phyloP scores from a whole-genome alignment of 2,797 vertebrate genomes.

The Hippocampus kuda region DNA sequence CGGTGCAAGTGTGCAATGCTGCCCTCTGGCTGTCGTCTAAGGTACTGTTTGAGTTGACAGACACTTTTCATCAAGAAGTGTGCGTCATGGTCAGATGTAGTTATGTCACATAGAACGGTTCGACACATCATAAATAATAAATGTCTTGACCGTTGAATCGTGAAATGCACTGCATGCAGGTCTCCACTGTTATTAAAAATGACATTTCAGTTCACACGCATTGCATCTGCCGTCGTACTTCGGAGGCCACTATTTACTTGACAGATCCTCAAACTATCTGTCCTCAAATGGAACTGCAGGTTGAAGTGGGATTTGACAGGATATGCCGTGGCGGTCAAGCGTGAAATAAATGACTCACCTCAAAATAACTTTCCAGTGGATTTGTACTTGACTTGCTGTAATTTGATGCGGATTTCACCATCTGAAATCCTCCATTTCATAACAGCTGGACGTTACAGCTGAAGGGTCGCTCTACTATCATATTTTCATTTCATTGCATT shows the following conservation, averaged over 20 bases:
- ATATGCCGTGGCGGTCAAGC: neutral
- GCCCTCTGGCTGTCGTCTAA: slow-evolving; percentile 28
- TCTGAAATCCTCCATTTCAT: neutral
- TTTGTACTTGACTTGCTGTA: slow-evolving; percentile 2
- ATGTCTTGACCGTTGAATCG: neutral
- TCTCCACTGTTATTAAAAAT: neutral
- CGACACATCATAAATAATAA: too few relatives aligned
- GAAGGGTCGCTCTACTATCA: neutral
- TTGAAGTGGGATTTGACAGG: neutral
- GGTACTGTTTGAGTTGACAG: slow-evolving; percentile 5
- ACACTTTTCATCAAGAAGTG: neutral
- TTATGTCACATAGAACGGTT: neutral
- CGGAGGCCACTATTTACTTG: neutral
- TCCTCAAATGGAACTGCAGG: neutral
- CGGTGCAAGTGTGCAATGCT: slow-evolving; percentile 21
- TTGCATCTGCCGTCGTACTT: neutral
- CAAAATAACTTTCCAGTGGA: slow-evolving; percentile 5
- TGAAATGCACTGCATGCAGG: neutral
- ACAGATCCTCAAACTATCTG: neutral
- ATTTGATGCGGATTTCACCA: neutral
- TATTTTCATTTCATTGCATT: neutral
- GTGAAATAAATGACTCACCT: slow-evolving; percentile 1
- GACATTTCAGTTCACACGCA: neutral
- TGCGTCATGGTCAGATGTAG: neutral
- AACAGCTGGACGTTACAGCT: neutral